phyloP scores from a whole-genome alignment of 2,888 invertebrate genomes.

The Sesamia inferens region DNA sequence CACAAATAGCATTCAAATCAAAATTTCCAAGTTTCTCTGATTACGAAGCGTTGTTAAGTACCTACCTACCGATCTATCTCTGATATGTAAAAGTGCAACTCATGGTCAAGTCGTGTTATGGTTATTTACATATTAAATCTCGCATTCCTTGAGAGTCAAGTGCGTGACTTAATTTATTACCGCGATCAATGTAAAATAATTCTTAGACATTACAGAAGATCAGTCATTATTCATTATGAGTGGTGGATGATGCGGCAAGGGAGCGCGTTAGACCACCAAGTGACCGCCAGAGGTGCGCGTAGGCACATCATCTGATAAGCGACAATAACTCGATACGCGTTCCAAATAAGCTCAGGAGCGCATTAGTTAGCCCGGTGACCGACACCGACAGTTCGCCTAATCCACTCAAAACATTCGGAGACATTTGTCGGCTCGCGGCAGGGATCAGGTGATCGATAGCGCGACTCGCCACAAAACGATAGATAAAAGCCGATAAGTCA shows the following conservation, averaged over 20 bases:
- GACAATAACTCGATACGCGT: conserved; percentile 86
- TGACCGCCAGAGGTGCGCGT: conserved; percentile 58
- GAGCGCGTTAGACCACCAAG: conserved; percentile 39
- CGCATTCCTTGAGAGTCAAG: conserved; percentile 81
- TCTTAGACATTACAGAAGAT: conserved; percentile 82
- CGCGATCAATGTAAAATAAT: conserved; percentile 83
- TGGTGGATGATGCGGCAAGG: conserved; percentile 47
- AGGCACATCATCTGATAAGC: conserved; percentile 86
- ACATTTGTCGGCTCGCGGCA: conserved; percentile 87
- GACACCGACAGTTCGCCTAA: conserved; percentile 85
- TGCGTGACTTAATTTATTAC: conserved; percentile 85
- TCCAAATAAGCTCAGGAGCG: conserved; percentile 84
- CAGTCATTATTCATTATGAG: conserved; percentile 79
- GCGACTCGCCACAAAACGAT: conserved; percentile 89
- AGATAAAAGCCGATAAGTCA: conserved; percentile 90
- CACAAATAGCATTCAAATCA: conserved; percentile 40
- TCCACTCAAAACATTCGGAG: conserved; percentile 89
- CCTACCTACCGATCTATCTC: conserved; percentile 51
- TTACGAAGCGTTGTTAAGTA: conserved; percentile 57
- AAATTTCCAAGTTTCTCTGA: conserved; percentile 26
- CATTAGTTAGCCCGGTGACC: conserved; percentile 85
- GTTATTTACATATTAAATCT: conserved; percentile 82
- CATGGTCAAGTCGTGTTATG: conserved; percentile 75
- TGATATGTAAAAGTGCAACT: conserved; percentile 74
- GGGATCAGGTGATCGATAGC: conserved; percentile 88